Evolutionary conservation across 2,888 invertebrate species (phyloP), one percentile per base, ranked within the genome.

Genomic region (Keiferia lycopersicella): DNA sequence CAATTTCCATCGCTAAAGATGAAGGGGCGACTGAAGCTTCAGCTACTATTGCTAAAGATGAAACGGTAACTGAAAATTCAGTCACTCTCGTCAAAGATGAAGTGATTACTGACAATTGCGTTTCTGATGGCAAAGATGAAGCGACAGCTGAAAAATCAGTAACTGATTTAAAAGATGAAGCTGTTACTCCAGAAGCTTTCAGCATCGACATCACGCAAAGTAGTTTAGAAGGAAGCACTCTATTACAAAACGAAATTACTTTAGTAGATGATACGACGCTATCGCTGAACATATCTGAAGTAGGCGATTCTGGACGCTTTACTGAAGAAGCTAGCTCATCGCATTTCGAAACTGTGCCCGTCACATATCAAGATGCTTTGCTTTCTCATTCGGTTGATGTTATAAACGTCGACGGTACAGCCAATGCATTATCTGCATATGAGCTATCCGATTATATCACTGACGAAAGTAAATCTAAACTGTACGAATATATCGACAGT

Each of bases 301-400:
- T 86, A 20, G 84, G 77, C 16, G 91, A 91, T 68, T 91, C 89
- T 11, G 91, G 91, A 66, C 87, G 83, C 39, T 90, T 82, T 69
- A 91, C 91, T 0, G 88, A 89, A 72, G 89, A 90, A 66, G 84
- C 87, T 41, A 85, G 81, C 66, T 84, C 86, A 45, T 88, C 88
- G 64, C 80, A 86, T 70, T 74, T 84, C 64, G 85, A 85, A 69
- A 73, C 76, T 3, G 75, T 80, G 41, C 79, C 79, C 56, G 72
- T 82, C 50, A 61, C 75, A 41, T 86, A 78, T 73, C 83, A 86
- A 69, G 91, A 91, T 68, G 91, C 91, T 73, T 74, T 86, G 78
- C 87, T 90, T 67, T 89, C 91, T 22, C 81, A 79, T 67, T 83
- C 88, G 48, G 79, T 80, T 69, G 91, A 90, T 64, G 76, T 74